Evolutionary conservation across 2,113 vertebrate species (phyloP).

Genomic region (Python bivittatus): DNA sequence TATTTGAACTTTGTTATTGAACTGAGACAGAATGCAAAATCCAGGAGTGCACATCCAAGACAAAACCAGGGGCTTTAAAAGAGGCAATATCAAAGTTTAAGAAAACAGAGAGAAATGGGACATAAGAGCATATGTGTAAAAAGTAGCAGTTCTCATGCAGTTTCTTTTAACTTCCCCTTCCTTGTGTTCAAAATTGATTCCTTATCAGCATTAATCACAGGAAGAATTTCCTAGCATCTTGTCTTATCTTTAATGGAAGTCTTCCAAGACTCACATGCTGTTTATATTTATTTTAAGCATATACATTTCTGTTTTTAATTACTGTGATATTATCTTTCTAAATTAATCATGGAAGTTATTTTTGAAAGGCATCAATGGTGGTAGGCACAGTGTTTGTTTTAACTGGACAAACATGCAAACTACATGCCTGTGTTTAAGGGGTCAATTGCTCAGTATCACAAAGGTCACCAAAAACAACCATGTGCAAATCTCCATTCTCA

Average conservation of each 20-base stretch:
- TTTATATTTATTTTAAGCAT: not conserved
- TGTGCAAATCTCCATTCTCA: slow-evolving; percentile 58
- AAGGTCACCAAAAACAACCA: slow-evolving; percentile 61
- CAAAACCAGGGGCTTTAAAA: not conserved
- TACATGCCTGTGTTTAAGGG: slow-evolving; percentile 57
- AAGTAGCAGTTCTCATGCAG: not conserved
- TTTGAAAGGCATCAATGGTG: not conserved
- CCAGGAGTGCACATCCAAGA: not conserved
- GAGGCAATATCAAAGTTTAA: not conserved
- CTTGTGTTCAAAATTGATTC: not conserved
- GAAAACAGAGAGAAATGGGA: not conserved
- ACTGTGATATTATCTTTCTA: not conserved
- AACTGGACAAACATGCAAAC: not conserved
- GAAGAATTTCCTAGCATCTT: not conserved
- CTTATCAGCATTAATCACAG: slow-evolving; percentile 4
- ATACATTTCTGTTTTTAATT: not conserved
- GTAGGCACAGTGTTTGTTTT: not conserved
- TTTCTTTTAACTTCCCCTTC: not conserved
- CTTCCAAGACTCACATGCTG: not conserved
- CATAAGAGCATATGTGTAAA: not conserved
- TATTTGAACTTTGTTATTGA: not conserved
- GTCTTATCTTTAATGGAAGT: not conserved
- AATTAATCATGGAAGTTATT: not conserved
- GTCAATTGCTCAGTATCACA: slow-evolving; percentile 62
- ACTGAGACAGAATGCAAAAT: not conserved